Evolutionary conservation across 2,797 vertebrate genomes (phyloP), one percentile per base, ranked within the genome.

Genomic region (Numenius phaeopus): DNA sequence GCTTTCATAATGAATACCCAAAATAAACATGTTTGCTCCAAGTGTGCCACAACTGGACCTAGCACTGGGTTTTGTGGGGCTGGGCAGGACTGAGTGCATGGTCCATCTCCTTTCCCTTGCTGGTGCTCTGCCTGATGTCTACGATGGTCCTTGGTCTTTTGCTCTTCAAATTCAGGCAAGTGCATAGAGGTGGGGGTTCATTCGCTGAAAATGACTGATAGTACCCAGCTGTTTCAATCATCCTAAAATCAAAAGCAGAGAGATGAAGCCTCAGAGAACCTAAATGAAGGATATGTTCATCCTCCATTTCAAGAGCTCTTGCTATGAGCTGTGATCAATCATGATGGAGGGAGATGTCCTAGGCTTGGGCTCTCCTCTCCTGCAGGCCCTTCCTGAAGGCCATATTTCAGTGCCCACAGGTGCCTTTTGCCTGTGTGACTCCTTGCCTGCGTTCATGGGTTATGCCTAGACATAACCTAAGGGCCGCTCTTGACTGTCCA

Each of bases 101-200:
- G 19, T 44, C 15, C 34, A 34, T 7, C 23, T 89, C 4, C 21
- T 47, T 30, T 66, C 32, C 5, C 27, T 70, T 26, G 13, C 14
- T 11, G 1, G 8, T 55, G 10, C 10, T 39, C n/a, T 92, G 23
- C 14, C 13, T 65, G 14, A n/a, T 70, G 23, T 18, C n/a, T 90
- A 3, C 24, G 47, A 0, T 0, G 13, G 18, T 83, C 14, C 18
- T 8, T 46, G 15, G 16, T 19, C 14, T 44, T 87, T 34, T 44
- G 14, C 3, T 46, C 16, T 65, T 89, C 42, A 54, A 55, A 44
- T 76, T 61, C 46, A 47, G 26, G 12, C 4, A 29, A 22, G 11
- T 10, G 0, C 21, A 8, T 7, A 50, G 17, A n/a, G 4, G 7
- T 12, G 4, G 26, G 10, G 0, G 1, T 32, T 80, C 9, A 49